Evolutionary conservation across 1,140 invertebrate genomes (phyloP).

Genomic region (Drosophila melanica): DNA sequence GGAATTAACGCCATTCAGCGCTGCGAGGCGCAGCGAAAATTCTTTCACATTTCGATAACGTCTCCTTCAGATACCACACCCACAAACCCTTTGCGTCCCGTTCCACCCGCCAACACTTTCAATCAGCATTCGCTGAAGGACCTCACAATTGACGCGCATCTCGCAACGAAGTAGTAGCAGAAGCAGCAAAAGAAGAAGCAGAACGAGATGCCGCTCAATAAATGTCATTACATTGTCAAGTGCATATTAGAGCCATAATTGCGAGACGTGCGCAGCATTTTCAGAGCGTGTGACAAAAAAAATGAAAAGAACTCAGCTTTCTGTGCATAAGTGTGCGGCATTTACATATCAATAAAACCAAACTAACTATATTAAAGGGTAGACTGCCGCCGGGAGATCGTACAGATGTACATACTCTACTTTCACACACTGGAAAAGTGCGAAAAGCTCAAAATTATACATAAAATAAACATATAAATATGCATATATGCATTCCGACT

Average conservation of each 20-base stretch:
- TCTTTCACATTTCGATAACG: slow-evolving; percentile 66
- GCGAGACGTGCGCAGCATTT: slow-evolving; percentile 71
- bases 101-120: slow-evolving; percentile 55
- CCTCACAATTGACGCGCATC: slow-evolving; percentile 27
- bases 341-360: slow-evolving; percentile 53
- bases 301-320: slow-evolving; percentile 29
- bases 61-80: slow-evolving; percentile 47
- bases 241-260: slow-evolving; percentile 81
- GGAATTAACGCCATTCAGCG: slow-evolving; percentile 71
- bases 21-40: slow-evolving; percentile 48
- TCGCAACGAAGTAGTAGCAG: slow-evolving; percentile 5
- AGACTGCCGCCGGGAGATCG: neutral
- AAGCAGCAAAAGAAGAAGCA: neutral
- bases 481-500: no score
- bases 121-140: slow-evolving; percentile 52
- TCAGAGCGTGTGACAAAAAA: slow-evolving; percentile 3
- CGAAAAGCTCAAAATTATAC: neutral
- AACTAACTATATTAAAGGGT: slow-evolving; percentile 48
- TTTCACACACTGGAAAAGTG: slow-evolving; percentile 2
- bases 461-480: no score
- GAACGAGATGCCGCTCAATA: slow-evolving; percentile 57
- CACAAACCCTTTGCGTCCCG: neutral
- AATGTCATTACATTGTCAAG: slow-evolving; percentile 81
- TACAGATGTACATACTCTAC: neutral
- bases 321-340: slow-evolving; percentile 38